Evolutionary conservation across 2,888 invertebrate genomes (phyloP).

Genomic region (Alsophila aescularia): DNA sequence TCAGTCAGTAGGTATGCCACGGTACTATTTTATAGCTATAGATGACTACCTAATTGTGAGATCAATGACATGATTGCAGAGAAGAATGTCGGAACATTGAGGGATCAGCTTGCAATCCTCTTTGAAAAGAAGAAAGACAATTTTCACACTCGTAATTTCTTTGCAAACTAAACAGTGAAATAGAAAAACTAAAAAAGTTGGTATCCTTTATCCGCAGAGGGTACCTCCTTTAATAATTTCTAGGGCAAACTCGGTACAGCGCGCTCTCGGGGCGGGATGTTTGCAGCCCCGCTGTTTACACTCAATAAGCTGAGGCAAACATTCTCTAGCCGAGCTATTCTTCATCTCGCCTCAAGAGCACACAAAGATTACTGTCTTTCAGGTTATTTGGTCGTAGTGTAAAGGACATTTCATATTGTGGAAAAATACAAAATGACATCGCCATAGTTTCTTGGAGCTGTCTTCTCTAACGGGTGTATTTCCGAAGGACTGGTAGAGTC

Average conservation of each 20-base stretch:
- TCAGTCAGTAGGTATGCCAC: too few species aligned
- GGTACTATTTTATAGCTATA: too few species aligned
- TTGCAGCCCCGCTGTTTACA: constrained; percentile 59
- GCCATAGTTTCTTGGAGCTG: too few species aligned
- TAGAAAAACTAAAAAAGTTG: constrained; percentile 8
- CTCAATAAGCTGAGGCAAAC: constrained; percentile 68
- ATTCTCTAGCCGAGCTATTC: constrained; percentile 51
- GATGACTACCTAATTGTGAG: too few species aligned
- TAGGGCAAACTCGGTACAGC: constrained; percentile 43
- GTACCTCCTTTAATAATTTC: constrained; percentile 53
- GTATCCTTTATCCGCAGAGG: constrained; percentile 25
- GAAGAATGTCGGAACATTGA: too few species aligned
- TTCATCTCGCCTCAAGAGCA: constrained; percentile 42
- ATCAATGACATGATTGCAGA: too few species aligned
- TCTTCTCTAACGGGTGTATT: too few species aligned
- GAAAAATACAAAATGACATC: too few species aligned
- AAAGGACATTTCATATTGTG: constrained; percentile 22
- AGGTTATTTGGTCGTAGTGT: constrained; percentile 9
- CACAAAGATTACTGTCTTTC: constrained; percentile 26
- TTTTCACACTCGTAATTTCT: background rate
- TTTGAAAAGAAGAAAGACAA: background rate
- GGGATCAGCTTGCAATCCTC: too few species aligned
- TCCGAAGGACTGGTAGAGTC: too few species aligned
- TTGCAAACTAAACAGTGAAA: background rate
- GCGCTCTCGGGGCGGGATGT: constrained; percentile 37